phyloP scores from a whole-genome alignment of 2,113 vertebrate species.

The Epinephelus fuscoguttatus region DNA sequence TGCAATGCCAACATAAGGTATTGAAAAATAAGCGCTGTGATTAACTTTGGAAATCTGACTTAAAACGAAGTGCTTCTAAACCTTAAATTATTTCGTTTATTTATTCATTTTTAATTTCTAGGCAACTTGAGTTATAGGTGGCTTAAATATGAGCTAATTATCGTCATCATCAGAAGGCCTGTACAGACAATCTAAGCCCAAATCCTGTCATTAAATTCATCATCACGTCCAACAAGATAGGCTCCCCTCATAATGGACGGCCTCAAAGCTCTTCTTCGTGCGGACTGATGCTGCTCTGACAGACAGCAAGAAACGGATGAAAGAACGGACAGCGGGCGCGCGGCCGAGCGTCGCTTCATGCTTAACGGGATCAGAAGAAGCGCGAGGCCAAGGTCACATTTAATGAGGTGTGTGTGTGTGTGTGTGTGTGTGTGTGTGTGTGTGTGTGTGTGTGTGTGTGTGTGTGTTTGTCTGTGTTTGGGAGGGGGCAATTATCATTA shows the following conservation, averaged over 20 bases:
- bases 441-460: too few species aligned
- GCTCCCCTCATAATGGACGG: too few species aligned
- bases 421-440: too few species aligned
- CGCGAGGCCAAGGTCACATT: not conserved
- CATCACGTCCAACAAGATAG: not conserved
- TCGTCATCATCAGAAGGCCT: too few species aligned
- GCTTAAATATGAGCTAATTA: too few species aligned
- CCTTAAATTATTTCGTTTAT: not conserved
- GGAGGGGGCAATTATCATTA: not conserved
- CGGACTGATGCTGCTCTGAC: not conserved
- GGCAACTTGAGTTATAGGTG: not conserved
- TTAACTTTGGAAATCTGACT: not conserved
- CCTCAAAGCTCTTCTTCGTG: too few species aligned
- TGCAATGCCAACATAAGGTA: not conserved
- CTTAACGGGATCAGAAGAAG: constrained; percentile 9
- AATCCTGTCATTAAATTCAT: not conserved
- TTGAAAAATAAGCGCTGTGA: not conserved
- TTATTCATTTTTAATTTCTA: too few species aligned
- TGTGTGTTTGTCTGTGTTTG: not conserved
- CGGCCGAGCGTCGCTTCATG: not conserved
- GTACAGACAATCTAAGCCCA: too few species aligned
- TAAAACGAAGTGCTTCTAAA: not conserved
- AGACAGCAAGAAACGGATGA: not conserved
- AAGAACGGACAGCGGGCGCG: not conserved
- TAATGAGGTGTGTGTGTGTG: not conserved